Percentiles rank a stretch among this genome's conserved stretches.
phyloP scores from a whole-genome alignment of 2,797 vertebrate species.

The Miichthys miiuy region DNA sequence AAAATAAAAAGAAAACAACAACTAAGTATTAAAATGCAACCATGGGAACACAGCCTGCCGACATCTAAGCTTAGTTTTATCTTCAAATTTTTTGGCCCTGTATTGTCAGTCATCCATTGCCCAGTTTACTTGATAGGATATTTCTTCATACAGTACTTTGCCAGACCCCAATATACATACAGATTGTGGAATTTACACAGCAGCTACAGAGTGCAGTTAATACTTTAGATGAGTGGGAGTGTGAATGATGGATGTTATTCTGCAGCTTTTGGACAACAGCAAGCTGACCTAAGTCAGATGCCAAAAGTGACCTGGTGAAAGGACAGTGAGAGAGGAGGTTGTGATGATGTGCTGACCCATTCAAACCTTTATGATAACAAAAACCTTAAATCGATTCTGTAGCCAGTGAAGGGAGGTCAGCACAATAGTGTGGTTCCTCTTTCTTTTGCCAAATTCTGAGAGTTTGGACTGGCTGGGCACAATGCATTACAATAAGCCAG shows the following conservation, averaged over 20 bases:
- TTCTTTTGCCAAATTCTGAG: constrained; percentile 21
- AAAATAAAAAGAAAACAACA: neutral
- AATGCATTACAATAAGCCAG: constrained; percentile 48
- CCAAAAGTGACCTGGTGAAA: constrained; percentile 1
- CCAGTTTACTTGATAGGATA: neutral
- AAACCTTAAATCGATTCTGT: constrained; percentile 8
- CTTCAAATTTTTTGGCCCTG: neutral
- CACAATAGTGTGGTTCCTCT: neutral
- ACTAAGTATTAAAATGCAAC: neutral
- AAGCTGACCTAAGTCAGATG: constrained; percentile 1
- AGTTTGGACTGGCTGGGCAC: neutral
- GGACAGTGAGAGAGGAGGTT: neutral
- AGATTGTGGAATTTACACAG: neutral
- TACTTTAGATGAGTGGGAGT: neutral
- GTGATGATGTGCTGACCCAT: neutral
- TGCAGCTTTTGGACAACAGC: neutral
- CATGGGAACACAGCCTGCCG: neutral
- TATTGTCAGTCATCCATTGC: neutral
- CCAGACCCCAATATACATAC: neutral
- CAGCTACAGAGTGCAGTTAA: neutral
- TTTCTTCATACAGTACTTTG: neutral
- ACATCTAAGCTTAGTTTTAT: neutral
- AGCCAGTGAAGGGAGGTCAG: neutral
- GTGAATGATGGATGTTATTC: neutral
- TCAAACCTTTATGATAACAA: constrained; percentile 24